Conservation (phyloP, 1,140 invertebrate species). For the Drosophila athabasca region DNA sequence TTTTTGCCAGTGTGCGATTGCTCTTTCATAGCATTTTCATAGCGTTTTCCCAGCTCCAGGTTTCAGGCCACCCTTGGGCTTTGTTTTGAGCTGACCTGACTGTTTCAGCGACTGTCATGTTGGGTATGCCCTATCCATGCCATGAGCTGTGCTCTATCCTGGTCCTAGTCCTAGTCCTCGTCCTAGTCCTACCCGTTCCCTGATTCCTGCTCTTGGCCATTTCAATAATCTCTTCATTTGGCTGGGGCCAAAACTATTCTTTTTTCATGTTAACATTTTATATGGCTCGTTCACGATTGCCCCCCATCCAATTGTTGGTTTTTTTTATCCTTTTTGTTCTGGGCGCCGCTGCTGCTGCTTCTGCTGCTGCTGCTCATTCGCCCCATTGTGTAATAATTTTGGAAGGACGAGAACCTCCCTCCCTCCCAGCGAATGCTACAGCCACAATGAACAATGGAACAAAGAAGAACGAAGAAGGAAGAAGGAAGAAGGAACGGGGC, state of each 20-base stretch:
- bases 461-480: not conserved
- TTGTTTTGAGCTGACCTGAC: conserved; percentile 28
- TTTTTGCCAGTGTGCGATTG: conserved; percentile 27
- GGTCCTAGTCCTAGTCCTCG: no score
- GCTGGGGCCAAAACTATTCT: conserved; percentile 52
- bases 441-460: conserved; percentile 1
- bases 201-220: conserved; percentile 46
- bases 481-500: not conserved
- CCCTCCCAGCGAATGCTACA: no score
- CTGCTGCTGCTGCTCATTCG: conserved; percentile 55
- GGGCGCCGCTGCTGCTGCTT: conserved; percentile 18
- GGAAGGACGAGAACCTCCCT: not conserved
- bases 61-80: conserved; percentile 42
- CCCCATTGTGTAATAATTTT: conserved; percentile 61
- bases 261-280: conserved; percentile 77
- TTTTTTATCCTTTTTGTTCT: conserved; percentile 11
- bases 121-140: conserved; percentile 5
- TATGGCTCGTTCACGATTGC: conserved; percentile 49
- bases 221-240: conserved; percentile 81
- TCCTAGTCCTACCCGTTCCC: not conserved
- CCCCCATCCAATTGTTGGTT: conserved; percentile 24
- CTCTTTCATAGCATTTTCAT: conserved; percentile 36
- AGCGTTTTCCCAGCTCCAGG: conserved; percentile 24
- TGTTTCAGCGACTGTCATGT: conserved; percentile 65
- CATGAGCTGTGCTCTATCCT: not conserved